Conservation (phyloP, 2,797 vertebrate genomes). For the Sardinella longiceps region DNA sequence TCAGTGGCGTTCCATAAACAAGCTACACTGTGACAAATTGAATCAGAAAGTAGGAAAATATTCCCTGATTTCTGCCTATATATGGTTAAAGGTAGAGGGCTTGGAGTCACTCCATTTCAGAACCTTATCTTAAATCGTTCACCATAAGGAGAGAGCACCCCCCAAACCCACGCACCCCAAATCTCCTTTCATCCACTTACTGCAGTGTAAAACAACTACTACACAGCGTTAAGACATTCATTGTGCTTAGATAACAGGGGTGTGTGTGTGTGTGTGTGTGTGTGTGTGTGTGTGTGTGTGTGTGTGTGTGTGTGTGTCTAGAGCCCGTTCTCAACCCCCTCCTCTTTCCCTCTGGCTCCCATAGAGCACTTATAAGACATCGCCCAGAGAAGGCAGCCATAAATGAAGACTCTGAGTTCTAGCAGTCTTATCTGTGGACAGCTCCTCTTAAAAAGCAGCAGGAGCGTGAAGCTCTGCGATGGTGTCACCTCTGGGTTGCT, state of each 20-base stretch:
- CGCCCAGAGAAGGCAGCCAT: conserved; percentile 8
- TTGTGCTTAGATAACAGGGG: not conserved
- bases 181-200: not conserved
- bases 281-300: not conserved
- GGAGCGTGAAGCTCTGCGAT: conserved; percentile 27
- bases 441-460: conserved; percentile 40
- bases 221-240: not conserved
- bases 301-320: not conserved
- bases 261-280: conserved; percentile 1
- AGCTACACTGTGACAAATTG: conserved; percentile 41
- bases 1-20: conserved; percentile 41
- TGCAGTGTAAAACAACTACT: not conserved
- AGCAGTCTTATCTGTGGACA: conserved; percentile 38
- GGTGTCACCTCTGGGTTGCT: conserved; percentile 46
- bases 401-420: not conserved
- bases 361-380: not conserved
- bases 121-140: not conserved
- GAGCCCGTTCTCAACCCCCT: not conserved
- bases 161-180: no score
- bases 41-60: conserved; percentile 41
- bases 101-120: not conserved
- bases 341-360: not conserved
- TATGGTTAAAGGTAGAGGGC: conserved; percentile 50
- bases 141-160: conserved; percentile 25
- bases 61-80: not conserved